Conservation (phyloP, 2,797 vertebrate genomes). For the Anguilla megastoma region DNA sequence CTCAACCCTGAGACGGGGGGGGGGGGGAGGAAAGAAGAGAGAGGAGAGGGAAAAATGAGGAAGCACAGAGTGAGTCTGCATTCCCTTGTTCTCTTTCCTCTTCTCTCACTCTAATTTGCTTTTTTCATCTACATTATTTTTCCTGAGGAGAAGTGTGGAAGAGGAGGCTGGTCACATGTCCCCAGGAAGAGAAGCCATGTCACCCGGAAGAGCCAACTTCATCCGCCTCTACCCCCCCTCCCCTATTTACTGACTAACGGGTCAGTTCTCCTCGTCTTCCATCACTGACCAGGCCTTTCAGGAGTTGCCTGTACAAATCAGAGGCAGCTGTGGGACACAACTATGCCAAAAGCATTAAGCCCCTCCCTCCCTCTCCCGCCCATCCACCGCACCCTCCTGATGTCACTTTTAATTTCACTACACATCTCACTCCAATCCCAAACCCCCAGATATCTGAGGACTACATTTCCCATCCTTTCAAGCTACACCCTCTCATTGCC, state of each 20-base stretch:
- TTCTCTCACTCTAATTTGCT: constrained; percentile 26
- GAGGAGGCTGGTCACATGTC: not conserved
- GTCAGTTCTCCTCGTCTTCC: constrained; percentile 16
- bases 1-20: constrained; percentile 43
- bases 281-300: constrained; percentile 5
- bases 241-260: not conserved
- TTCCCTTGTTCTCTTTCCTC: constrained; percentile 31
- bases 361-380: not conserved
- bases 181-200: not conserved
- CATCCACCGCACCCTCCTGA: not conserved
- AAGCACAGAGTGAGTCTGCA: not conserved
- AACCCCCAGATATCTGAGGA: not conserved
- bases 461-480: not conserved
- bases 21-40: constrained; percentile 18
- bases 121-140: not conserved
- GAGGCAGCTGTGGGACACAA: not conserved
- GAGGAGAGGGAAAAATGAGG: not conserved
- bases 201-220: not conserved
- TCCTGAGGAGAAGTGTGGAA: not conserved
- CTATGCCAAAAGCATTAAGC: not conserved
- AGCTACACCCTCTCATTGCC: not conserved
- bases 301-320: not conserved
- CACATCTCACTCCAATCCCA: not conserved
- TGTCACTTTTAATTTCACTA: not conserved
- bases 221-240: not conserved